Base-by-base conservation (phyloP, 2,113 vertebrate genomes). In the Charadrius vociferus region DNA sequence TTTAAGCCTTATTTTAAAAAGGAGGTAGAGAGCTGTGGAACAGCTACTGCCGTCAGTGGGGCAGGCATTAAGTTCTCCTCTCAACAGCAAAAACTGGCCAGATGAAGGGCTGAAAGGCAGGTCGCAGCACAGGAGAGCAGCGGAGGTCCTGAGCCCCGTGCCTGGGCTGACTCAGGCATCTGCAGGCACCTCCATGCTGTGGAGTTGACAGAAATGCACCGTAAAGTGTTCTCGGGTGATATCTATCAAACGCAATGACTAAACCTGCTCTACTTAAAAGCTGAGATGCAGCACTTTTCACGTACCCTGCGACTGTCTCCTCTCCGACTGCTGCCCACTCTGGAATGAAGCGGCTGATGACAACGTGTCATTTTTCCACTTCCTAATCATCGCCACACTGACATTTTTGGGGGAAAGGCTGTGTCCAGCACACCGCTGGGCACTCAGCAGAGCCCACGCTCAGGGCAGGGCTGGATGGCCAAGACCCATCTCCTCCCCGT, bases 1-100 rank as follows among this genome's bases (percentile, higher is more conserved):
- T 5, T 59, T 32, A 9, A 88, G 37, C 43, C 53, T 32, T 5
- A 1, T 36, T 61, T 6, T 17, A 56, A 81, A 34, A 37, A 80
- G 52, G 71, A 41, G 43, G 59, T 17, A 22, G 14, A 4, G 77
- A 58, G 65, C 79, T 34, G 15, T 2, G 55, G 67, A 19, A 15
- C 16, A 52, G 36, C 3, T 8, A 0, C 0, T 22, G 52, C 77
- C 68, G 6, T 4, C 72, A 20, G 22, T 2, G 0, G 41, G 17
- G 49, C 1, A 0, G 49, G 36, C 45, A 14, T 15, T 3, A 55
- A 15, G 27, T 47, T 7, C 65, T 72, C 39, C 63, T 49, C 53
- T 59, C 29, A 3, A 2, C 1, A n/a, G 29, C 41, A 37, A 3
- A n/a, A 16, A 8, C 4, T 10, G 55, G 3, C 36, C 9, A 8